Conservation (phyloP, 2,888 invertebrate species). For the Aspidapion aeneum region DNA sequence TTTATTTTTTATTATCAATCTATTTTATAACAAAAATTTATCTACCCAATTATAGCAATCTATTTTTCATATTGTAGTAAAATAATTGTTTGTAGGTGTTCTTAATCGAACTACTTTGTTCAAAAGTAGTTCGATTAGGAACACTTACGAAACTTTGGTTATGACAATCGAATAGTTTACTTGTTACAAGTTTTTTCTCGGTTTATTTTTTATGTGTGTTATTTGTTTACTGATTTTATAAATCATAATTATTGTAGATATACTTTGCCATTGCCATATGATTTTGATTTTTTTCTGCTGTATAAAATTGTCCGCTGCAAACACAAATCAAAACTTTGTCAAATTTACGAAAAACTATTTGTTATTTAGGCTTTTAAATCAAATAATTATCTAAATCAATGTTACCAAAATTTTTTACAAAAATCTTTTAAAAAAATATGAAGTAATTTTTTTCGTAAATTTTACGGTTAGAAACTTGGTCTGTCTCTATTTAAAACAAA, state of each 20-base stretch:
- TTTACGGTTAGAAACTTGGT: slow-evolving; percentile 23
- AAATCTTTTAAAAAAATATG: not conserved
- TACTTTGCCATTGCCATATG: slow-evolving; percentile 36
- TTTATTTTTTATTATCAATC: too few species aligned
- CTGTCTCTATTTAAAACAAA: slow-evolving; percentile 27
- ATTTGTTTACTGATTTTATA: slow-evolving; percentile 39
- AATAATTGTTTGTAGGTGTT: too few species aligned
- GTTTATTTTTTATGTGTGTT: slow-evolving; percentile 39
- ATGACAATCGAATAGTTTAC: too few species aligned
- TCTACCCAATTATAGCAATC: too few species aligned
- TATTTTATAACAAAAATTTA: too few species aligned
- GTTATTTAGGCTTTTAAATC: not conserved
- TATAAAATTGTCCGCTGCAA: slow-evolving; percentile 1
- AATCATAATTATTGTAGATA: slow-evolving; percentile 31
- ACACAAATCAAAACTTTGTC: not conserved
- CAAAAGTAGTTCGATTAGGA: too few species aligned
- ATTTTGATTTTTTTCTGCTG: slow-evolving; percentile 28
- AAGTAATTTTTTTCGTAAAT: slow-evolving; percentile 6
- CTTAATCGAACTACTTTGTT: too few species aligned
- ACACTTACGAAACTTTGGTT: too few species aligned
- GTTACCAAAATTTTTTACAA: not conserved
- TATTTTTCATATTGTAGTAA: too few species aligned
- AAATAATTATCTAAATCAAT: too few species aligned
- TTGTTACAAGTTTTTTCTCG: too few species aligned
- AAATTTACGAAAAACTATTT: not conserved